Percentiles rank a stretch among this genome's conserved stretches.
Conservation (phyloP, 2,797 vertebrate genomes). For the Pangasius sanitwongsei region DNA sequence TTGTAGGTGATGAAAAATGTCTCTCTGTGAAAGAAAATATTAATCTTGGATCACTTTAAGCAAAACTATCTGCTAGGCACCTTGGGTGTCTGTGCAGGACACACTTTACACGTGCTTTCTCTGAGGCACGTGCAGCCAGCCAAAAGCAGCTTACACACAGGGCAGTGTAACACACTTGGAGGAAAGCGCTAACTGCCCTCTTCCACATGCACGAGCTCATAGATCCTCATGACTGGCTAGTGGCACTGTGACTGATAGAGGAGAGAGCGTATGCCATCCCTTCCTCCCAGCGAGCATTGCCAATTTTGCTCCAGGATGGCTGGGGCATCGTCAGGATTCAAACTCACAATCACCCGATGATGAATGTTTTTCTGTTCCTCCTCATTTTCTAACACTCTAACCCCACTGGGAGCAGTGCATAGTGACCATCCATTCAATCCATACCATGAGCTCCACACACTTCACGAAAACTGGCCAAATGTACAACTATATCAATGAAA, state of each 20-base stretch:
- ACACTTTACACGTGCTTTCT: not conserved
- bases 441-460: not conserved
- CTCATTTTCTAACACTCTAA: not conserved
- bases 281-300: not conserved
- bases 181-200: not conserved
- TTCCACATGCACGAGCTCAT: not conserved
- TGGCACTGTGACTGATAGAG: not conserved
- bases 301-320: not conserved
- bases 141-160: not conserved
- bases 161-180: not conserved
- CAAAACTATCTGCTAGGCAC: not conserved
- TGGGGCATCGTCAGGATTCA: not conserved
- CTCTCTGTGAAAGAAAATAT: not conserved
- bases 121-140: not conserved
- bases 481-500: not conserved
- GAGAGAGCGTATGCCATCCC: not conserved
- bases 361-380: not conserved
- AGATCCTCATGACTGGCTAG: not conserved
- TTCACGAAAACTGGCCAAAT: not conserved
- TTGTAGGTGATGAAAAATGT: not conserved
- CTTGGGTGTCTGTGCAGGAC: not conserved
- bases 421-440: not conserved
- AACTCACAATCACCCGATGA: not conserved
- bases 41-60: not conserved
- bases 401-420: not conserved